A percentile compares a stretch with the other conserved stretches of the same genome.
Evolutionary conservation across 2,113 vertebrate genomes (phyloP).

Genomic region (Catharus bicknelli): DNA sequence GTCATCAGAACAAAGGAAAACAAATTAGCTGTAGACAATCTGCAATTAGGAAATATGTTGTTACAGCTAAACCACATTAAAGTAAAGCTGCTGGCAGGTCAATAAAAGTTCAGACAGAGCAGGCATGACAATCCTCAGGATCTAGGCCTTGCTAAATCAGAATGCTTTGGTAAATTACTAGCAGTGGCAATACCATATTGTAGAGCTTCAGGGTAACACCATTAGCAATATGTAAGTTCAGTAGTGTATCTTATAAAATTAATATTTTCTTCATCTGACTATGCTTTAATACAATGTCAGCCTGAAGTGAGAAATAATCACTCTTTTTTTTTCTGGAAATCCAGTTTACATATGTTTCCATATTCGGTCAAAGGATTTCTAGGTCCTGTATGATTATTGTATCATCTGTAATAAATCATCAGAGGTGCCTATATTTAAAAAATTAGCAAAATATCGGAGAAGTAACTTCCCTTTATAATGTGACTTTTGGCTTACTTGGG

Average conservation of each 20-base stretch:
- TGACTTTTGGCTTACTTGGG: background rate
- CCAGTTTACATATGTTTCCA: background rate
- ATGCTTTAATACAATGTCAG: background rate
- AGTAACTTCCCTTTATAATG: background rate
- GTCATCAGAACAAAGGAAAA: background rate
- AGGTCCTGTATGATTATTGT: background rate
- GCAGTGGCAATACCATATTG: background rate
- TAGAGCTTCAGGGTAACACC: background rate
- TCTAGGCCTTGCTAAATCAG: background rate
- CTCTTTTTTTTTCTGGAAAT: background rate
- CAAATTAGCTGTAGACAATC: background rate
- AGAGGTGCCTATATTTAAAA: background rate
- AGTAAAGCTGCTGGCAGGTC: background rate
- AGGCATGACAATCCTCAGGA: background rate
- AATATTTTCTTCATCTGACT: background rate
- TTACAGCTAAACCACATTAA: background rate
- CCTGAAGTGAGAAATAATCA: background rate
- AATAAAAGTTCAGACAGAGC: background rate
- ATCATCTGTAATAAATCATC: background rate
- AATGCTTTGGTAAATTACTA: background rate
- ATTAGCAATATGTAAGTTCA: background rate
- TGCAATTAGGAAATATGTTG: background rate
- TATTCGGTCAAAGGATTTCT: background rate
- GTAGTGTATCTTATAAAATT: background rate
- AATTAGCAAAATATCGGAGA: background rate